phyloP scores from a whole-genome alignment of 1,140 invertebrate species.

The Atopsyche davidsoni region DNA sequence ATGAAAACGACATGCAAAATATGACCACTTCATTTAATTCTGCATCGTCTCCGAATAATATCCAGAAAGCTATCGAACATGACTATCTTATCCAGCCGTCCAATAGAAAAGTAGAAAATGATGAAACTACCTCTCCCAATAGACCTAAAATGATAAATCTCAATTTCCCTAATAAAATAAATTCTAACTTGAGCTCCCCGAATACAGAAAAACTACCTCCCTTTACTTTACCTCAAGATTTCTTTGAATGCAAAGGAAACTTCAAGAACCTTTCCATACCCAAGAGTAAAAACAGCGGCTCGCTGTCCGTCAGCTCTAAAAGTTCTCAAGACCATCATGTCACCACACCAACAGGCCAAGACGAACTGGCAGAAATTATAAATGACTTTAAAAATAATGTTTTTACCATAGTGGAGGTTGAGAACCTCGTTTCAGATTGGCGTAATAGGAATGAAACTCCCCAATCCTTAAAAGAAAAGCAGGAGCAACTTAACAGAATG shows the following conservation, averaged over 20 bases:
- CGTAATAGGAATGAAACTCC: slow-evolving; percentile 78
- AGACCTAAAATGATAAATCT: slow-evolving; percentile 39
- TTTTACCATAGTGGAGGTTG: slow-evolving; percentile 75
- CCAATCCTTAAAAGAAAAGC: slow-evolving; percentile 77
- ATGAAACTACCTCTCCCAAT: slow-evolving; percentile 36
- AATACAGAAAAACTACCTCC: slow-evolving; percentile 43
- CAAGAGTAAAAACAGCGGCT: slow-evolving; percentile 13
- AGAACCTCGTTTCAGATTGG: slow-evolving; percentile 79
- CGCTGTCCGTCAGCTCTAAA: slow-evolving; percentile 9
- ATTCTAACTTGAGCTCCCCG: slow-evolving; percentile 10
- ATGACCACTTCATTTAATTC: slow-evolving; percentile 10
- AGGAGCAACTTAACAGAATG: slow-evolving; percentile 73
- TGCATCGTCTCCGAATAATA: slow-evolving; percentile 32
- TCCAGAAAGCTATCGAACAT: slow-evolving; percentile 48
- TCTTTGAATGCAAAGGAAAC: slow-evolving; percentile 16
- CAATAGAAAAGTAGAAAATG: slow-evolving; percentile 50
- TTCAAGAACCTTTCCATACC: slow-evolving; percentile 7
- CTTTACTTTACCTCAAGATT: slow-evolving; percentile 34
- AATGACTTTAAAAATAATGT: slow-evolving; percentile 87
- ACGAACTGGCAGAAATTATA: slow-evolving; percentile 79
- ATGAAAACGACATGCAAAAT: slow-evolving; percentile 24
- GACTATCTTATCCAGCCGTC: slow-evolving; percentile 56
- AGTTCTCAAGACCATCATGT: slow-evolving; percentile 19
- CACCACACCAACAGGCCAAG: slow-evolving; percentile 48
- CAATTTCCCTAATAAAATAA: slow-evolving; percentile 9